Conservation (phyloP, 2,888 invertebrate species). For the Dascillus cervinus region DNA sequence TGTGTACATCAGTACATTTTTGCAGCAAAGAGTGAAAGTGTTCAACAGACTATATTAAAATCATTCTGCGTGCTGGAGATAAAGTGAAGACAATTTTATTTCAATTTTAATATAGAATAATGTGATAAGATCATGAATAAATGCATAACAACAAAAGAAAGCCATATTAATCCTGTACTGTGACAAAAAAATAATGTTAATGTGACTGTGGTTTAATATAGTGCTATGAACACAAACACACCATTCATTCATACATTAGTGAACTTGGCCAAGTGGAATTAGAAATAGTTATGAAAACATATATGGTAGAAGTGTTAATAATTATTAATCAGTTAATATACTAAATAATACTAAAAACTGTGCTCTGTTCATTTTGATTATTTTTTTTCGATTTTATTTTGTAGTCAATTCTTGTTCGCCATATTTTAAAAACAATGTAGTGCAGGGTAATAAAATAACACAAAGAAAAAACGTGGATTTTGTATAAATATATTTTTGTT, state of each 20-base stretch:
- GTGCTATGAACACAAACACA: slow-evolving; percentile 36
- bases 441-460: no score
- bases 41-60: slow-evolving; percentile 35
- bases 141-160: no score
- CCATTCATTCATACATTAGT: slow-evolving; percentile 34
- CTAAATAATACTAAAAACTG: background rate
- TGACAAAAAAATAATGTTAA: slow-evolving; percentile 4
- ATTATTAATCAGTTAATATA: slow-evolving; percentile 16
- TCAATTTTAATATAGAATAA: no score
- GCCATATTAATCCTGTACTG: slow-evolving; percentile 1
- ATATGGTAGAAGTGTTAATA: slow-evolving; percentile 15
- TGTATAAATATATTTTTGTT: slow-evolving; percentile 44
- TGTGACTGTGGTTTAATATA: slow-evolving; percentile 27
- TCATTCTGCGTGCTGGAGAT: slow-evolving; percentile 21
- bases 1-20: slow-evolving; percentile 21
- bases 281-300: slow-evolving; percentile 26
- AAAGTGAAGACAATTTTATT: no score
- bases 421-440: no score
- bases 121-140: no score
- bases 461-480: slow-evolving; percentile 28
- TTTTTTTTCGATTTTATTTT: no score
- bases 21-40: slow-evolving; percentile 29
- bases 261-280: slow-evolving; percentile 45
- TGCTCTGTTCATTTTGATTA: no score
- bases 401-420: no score